These are phyloP conservation scores for Margaritifera margaritifera DNA, from an alignment of 2,888 invertebrate species.

Conservation along the genomic window DNA sequence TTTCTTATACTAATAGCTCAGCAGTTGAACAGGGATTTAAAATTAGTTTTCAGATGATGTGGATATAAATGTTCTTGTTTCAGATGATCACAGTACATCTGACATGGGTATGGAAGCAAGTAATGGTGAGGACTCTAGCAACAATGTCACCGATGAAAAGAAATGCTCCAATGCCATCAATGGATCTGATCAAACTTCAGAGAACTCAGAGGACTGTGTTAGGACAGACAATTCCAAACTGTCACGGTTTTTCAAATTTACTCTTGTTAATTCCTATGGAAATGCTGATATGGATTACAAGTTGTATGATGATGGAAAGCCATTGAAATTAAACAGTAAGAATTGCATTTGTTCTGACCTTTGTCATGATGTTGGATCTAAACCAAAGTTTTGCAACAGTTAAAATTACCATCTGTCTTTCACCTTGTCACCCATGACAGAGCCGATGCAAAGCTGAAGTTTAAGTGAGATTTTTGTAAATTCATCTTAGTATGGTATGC, in stretches of 20 bases:
- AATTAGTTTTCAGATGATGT: too few relatives aligned
- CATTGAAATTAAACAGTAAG: constrained; percentile 69
- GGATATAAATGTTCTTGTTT: too few relatives aligned
- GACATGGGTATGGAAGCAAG: constrained; percentile 39
- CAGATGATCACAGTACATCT: too few relatives aligned
- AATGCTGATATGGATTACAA: constrained; percentile 65
- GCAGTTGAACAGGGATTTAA: too few relatives aligned
- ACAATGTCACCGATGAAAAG: constrained; percentile 20
- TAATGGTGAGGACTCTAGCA: constrained; percentile 36
- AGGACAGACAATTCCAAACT: constrained; percentile 14
- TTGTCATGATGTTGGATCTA: too few relatives aligned
- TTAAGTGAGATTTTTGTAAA: too few relatives aligned
- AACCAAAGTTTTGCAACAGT: too few relatives aligned
- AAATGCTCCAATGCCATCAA: constrained; percentile 11
- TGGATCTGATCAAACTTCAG: constrained; percentile 24
- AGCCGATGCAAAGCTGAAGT: too few relatives aligned
- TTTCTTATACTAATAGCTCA: too few relatives aligned
- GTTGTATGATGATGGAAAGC: constrained; percentile 66
- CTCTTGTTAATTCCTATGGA: constrained; percentile 71
- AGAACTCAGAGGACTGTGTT: constrained; percentile 7
- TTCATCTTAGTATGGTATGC: too few relatives aligned
- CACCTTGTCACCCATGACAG: too few relatives aligned
- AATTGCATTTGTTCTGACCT: constrained; percentile 3
- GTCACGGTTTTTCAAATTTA: constrained; percentile 64
- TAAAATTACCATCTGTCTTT: too few relatives aligned